phyloP scores from a whole-genome alignment of 2,113 vertebrate species.

The Hyperoodon ampullatus region DNA sequence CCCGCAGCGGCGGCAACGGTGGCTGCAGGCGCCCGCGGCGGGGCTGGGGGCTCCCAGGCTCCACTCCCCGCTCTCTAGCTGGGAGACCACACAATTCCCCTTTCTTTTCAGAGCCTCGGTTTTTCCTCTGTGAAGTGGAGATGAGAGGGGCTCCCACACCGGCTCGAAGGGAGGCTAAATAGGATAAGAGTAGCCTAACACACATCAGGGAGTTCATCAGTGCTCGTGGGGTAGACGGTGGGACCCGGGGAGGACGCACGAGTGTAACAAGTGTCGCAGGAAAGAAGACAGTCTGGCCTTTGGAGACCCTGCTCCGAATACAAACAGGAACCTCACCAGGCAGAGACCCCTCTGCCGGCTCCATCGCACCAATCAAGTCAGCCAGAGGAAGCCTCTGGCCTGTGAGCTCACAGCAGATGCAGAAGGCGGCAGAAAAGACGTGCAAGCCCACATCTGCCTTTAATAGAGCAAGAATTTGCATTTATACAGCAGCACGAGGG shows the following conservation, averaged over 20 bases:
- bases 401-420: slow-evolving; percentile 18
- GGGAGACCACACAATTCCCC: neutral
- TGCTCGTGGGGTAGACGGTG: neutral
- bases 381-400: slow-evolving; percentile 51
- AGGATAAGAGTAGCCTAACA: neutral
- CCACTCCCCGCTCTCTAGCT: neutral
- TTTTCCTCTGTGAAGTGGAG: neutral
- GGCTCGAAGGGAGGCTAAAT: neutral
- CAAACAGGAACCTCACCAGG: neutral
- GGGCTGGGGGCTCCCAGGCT: neutral
- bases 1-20: neutral
- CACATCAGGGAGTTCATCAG: neutral
- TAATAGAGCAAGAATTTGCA: neutral
- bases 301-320: neutral
- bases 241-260: neutral
- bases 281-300: neutral
- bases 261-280: neutral
- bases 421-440: neutral
- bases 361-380: neutral
- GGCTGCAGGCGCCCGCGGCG: accelerated
- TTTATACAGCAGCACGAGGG: neutral
- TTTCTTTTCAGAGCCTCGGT: neutral
- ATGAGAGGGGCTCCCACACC: neutral
- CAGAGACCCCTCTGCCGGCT: slow-evolving; percentile 54
- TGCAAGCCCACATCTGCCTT: neutral